These are phyloP conservation scores for Megalops atlanticus DNA, from an alignment of 2,113 vertebrate genomes.

Conservation along the genomic window DNA sequence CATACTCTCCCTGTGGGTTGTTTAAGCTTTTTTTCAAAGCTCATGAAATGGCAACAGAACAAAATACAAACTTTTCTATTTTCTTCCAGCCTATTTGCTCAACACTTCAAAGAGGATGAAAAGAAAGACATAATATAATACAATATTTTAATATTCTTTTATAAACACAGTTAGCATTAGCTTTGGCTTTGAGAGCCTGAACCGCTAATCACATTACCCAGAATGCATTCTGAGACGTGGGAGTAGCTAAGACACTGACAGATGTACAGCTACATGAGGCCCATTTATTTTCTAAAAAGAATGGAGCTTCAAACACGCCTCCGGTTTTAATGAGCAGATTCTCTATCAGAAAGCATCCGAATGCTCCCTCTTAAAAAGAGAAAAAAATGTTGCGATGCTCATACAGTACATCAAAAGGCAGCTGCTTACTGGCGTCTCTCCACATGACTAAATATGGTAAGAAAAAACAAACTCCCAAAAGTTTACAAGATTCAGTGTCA, in stretches of 20 bases:
- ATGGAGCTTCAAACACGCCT: neutral
- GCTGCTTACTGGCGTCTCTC: constrained; percentile 62
- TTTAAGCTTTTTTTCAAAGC: neutral
- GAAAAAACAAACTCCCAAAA: constrained; percentile 57
- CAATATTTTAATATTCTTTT: constrained; percentile 29
- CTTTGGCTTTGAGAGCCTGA: constrained; percentile 22
- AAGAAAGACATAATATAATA: constrained; percentile 13
- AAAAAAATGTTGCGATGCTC: constrained; percentile 48
- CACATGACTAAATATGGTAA: constrained; percentile 88
- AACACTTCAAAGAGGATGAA: constrained; percentile 36
- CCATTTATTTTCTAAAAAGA: neutral
- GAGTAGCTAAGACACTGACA: constrained; percentile 27
- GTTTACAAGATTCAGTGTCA: constrained; percentile 12
- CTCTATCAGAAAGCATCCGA: constrained; percentile 4
- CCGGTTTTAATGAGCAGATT: neutral
- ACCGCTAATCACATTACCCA: constrained; percentile 36
- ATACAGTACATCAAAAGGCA: constrained; percentile 59
- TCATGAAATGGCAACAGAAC: constrained; percentile 2
- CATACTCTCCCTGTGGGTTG: neutral
- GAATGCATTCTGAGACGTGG: constrained; percentile 19
- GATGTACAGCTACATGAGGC: neutral
- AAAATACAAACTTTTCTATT: neutral
- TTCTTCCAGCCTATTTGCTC: constrained; percentile 38
- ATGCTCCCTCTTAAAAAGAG: constrained; percentile 28
- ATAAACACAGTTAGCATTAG: constrained; percentile 42